Percentiles rank a stretch among this genome's conserved stretches.
Conservation (phyloP, 2,113 vertebrate genomes). For the Amia ocellicauda region DNA sequence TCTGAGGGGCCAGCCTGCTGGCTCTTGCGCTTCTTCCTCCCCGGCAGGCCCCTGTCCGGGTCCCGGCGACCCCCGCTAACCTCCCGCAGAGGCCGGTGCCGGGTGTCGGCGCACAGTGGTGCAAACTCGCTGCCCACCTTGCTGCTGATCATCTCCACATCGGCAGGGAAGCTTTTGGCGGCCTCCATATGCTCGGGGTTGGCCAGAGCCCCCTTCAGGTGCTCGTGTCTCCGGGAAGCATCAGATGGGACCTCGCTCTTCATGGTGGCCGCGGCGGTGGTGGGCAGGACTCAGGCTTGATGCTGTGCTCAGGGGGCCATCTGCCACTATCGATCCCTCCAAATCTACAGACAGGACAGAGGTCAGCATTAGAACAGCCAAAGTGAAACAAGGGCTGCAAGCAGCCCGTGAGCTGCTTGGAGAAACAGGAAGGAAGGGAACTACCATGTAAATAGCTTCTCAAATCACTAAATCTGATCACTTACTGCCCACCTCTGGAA, state of each 20-base stretch:
- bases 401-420: too few relatives aligned
- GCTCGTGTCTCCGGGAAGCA: slow-evolving; percentile 85
- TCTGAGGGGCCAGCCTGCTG: slow-evolving; percentile 96
- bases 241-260: slow-evolving; percentile 95
- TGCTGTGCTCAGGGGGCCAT: slow-evolving; percentile 68
- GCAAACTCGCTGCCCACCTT: slow-evolving; percentile 91
- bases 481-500: too few relatives aligned
- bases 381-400: background rate
- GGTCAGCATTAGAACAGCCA: slow-evolving; percentile 13
- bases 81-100: slow-evolving; percentile 65
- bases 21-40: slow-evolving; percentile 91
- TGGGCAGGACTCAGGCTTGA: slow-evolving; percentile 46
- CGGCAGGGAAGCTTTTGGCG: slow-evolving; percentile 79
- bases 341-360: slow-evolving; percentile 33
- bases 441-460: background rate
- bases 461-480: background rate
- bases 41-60: slow-evolving; percentile 78
- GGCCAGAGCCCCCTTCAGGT: slow-evolving; percentile 90
- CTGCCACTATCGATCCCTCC: slow-evolving; percentile 65
- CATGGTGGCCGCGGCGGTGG: slow-evolving; percentile 80
- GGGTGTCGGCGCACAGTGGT: slow-evolving; percentile 72
- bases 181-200: slow-evolving; percentile 85
- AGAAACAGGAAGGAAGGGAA: background rate
- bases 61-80: slow-evolving; percentile 75
- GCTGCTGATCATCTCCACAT: slow-evolving; percentile 88